Percentiles rank a stretch among this genome's conserved stretches.
These are phyloP conservation scores for Lichenostomus cassidix DNA, from an alignment of 2,113 vertebrate species.

Conservation along the genomic window DNA sequence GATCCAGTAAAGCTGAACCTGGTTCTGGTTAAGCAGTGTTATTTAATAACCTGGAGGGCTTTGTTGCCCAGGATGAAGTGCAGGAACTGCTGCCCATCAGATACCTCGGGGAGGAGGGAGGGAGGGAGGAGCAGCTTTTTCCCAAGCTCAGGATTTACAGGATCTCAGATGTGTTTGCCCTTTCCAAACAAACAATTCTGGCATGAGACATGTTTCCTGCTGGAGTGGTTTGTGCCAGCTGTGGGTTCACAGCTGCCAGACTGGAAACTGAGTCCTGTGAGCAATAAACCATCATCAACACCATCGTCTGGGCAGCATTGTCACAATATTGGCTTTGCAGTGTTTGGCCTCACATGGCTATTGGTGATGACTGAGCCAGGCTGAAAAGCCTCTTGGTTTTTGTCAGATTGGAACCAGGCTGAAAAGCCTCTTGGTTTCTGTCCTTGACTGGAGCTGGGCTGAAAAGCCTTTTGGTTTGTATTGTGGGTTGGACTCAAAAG, in stretches of 20 bases:
- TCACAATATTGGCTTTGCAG: neutral
- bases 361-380: fast-evolving
- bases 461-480: neutral
- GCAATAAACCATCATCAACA: neutral
- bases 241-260: neutral
- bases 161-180: neutral
- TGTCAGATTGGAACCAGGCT: neutral
- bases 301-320: fast-evolving
- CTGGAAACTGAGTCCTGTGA: neutral
- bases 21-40: neutral
- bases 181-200: neutral
- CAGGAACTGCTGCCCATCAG: neutral
- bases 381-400: neutral
- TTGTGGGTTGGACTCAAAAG: neutral
- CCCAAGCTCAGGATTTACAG: neutral
- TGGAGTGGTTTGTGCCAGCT: neutral
- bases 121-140: neutral
- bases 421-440: neutral
- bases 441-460: neutral
- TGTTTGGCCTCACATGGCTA: neutral
- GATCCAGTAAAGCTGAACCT: neutral
- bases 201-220: neutral
- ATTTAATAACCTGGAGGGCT: neutral
- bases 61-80: neutral
- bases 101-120: neutral